Percentiles rank a stretch among this genome's conserved stretches.
These are phyloP conservation scores for Aptenodytes patagonicus DNA, from an alignment of 2,113 vertebrate species.

Conservation along the genomic window DNA sequence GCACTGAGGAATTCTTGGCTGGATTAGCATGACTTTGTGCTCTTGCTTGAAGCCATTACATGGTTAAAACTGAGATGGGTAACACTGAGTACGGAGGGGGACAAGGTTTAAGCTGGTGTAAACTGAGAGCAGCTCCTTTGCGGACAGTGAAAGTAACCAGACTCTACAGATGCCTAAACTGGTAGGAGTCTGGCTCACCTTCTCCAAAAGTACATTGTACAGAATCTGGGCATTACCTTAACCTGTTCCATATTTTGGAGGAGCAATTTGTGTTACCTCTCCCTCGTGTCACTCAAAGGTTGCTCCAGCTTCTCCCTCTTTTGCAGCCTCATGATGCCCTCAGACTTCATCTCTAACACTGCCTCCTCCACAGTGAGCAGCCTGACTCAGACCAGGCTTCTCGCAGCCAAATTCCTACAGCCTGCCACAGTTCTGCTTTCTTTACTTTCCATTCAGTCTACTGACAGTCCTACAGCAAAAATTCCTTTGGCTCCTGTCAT, in stretches of 20 bases:
- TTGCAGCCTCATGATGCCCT: not conserved
- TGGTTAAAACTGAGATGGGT: not conserved
- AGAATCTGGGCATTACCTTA: not conserved
- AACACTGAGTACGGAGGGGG: not conserved
- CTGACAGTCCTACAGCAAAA: not conserved
- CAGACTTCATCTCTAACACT: not conserved
- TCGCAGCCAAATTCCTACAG: not conserved
- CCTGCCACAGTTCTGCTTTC: not conserved
- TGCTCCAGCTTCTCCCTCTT: not conserved
- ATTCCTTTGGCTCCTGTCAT: not conserved
- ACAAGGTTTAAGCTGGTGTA: not conserved
- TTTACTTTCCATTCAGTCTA: not conserved
- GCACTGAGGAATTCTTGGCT: not conserved
- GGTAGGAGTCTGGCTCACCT: not conserved
- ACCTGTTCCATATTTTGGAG: not conserved
- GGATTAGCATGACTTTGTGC: not conserved
- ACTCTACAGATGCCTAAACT: not conserved
- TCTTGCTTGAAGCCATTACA: not conserved
- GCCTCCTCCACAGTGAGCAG: not conserved
- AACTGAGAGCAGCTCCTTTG: not conserved
- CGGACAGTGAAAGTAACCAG: not conserved
- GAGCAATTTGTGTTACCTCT: not conserved
- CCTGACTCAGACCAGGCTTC: not conserved
- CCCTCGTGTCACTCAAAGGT: not conserved
- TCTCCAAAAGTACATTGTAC: not conserved